A percentile compares a stretch with the other conserved stretches of the same genome.
These are phyloP conservation scores for Hozukius guyotensis DNA, from an alignment of 2,797 vertebrate species.

Conservation along the genomic window DNA sequence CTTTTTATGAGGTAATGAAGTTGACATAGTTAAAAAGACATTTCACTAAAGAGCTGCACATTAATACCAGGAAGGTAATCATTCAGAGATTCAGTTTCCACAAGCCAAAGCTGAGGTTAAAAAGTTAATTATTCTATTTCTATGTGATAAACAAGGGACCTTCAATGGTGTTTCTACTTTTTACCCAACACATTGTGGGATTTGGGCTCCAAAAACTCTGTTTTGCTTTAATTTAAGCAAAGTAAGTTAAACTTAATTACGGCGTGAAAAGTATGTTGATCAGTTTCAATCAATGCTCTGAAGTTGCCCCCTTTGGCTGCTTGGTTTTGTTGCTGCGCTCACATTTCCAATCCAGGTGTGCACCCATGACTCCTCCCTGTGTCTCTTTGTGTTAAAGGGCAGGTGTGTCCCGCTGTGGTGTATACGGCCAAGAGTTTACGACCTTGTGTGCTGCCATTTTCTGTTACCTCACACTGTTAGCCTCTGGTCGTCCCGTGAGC, in stretches of 20 bases:
- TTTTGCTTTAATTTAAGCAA: not conserved
- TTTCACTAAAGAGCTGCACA: not conserved
- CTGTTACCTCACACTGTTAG: constrained; percentile 58
- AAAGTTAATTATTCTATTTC: not conserved
- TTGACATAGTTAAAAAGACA: not conserved
- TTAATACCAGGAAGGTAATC: not conserved
- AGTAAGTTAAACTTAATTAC: not conserved
- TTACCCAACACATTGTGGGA: not conserved
- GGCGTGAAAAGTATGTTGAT: not conserved
- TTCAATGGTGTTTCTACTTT: not conserved
- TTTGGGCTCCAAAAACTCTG: not conserved
- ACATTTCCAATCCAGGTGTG: constrained; percentile 55
- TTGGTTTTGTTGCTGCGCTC: not conserved
- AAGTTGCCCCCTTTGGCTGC: not conserved
- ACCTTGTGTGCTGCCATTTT: constrained; percentile 49
- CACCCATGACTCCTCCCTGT: not conserved
- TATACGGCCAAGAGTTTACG: constrained; percentile 63
- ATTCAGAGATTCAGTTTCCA: not conserved
- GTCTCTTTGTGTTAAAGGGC: constrained; percentile 25
- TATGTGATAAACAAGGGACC: not conserved
- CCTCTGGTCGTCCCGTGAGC: constrained; percentile 61
- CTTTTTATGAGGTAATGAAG: not conserved
- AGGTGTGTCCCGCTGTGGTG: constrained; percentile 56
- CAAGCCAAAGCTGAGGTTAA: not conserved
- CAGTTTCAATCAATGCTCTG: not conserved